Conservation (phyloP, 2,888 invertebrate genomes). For the Ectobius pallidus region DNA sequence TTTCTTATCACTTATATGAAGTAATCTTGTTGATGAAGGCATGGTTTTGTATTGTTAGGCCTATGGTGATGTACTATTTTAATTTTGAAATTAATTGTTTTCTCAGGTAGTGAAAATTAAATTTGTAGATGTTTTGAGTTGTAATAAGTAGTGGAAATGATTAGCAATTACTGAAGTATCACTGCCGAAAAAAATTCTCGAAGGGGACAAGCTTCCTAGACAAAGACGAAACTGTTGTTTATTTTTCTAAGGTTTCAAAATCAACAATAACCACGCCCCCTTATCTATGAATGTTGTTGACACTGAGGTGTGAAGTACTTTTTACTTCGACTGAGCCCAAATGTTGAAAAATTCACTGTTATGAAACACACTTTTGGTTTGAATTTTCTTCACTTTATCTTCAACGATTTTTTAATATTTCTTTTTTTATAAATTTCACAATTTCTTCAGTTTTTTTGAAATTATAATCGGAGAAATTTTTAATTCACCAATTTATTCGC, state of each 20-base stretch:
- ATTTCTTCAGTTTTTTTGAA: background rate
- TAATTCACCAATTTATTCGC: too few species aligned
- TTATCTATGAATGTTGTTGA: background rate
- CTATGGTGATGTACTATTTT: background rate
- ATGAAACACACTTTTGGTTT: background rate
- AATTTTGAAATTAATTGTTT: background rate
- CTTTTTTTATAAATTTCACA: background rate
- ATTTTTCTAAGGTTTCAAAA: background rate
- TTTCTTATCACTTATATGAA: background rate
- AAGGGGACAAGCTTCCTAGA: too few species aligned
- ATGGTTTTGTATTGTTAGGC: conserved; percentile 3
- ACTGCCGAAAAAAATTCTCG: too few species aligned
- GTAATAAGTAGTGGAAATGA: too few species aligned
- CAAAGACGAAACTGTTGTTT: too few species aligned
- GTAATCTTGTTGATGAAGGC: conserved; percentile 10
- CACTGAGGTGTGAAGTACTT: background rate
- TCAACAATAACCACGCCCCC: conserved; percentile 3
- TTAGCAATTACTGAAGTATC: too few species aligned
- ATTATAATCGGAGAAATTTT: background rate
- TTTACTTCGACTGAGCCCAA: too few species aligned
- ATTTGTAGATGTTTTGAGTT: too few species aligned
- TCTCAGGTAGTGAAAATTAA: too few species aligned
- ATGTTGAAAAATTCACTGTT: background rate
- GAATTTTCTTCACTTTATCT: background rate
- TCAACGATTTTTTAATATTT: background rate